Evolutionary conservation across 2,888 invertebrate genomes (phyloP), one percentile per base, ranked within the genome.

Genomic region (Meganola albula): DNA sequence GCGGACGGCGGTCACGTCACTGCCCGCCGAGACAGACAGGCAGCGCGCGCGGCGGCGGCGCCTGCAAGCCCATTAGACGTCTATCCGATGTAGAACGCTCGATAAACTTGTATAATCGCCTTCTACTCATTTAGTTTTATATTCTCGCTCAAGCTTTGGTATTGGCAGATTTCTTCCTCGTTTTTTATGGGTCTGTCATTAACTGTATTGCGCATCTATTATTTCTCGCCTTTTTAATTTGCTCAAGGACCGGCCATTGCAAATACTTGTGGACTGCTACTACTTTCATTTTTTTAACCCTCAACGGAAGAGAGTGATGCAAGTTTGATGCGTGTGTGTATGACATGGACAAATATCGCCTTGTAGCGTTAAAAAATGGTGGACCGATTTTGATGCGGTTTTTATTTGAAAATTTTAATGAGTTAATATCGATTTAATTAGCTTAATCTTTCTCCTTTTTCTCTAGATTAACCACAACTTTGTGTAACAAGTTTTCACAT

Each of bases 81-180:
- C 83, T 77, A 72, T 70, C 69, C 74, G 75, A 78, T 80, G 75
- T 79, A 58, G 79, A 82, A 80, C 84, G 85, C 84, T 84, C 84
- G 82, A 84, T 84, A 84, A 84, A 84, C 84, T 84, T 83, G 76
- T 83, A 82, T 83, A 84, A 84, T 82, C 79, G 79, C 79, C 77
- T 79, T 80, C 79, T 76, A 77, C 74, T 76, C 76, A 80, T 83
- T 84, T 84, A 82, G 83, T 83, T 83, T 84, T 84, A 84, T 79
- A 77, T 64, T 75, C 73, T 65, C 68, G 77, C 77, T 76, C 78
- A 76, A 79, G 77, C 76, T 73, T 72, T 77, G 80, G 74, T 77
- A 78, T 84, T 82, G 84, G 80, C 78, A 80, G 76, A 78, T 83
- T 80, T 77, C 69, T 71, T 76, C 68, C 64, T 74, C 57, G 69